These are phyloP conservation scores for Camelus dromedarius DNA, from an alignment of 2,113 vertebrate species.

Conservation along the genomic window DNA sequence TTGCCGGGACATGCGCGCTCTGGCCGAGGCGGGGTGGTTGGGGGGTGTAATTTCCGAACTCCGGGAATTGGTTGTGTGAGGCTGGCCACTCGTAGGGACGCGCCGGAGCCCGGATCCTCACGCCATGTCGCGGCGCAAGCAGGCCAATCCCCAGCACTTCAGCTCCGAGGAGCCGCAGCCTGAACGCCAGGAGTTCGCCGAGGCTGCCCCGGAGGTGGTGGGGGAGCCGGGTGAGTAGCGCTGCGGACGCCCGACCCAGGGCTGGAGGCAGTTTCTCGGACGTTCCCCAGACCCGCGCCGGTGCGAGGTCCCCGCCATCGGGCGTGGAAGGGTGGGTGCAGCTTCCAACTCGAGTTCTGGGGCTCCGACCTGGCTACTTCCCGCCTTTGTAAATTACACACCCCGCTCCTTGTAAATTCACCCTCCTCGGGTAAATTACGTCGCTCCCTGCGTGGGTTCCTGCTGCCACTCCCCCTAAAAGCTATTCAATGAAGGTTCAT, in stretches of 20 bases:
- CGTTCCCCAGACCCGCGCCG: too few species aligned
- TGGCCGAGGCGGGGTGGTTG: slow-evolving; percentile 89
- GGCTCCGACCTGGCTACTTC: background rate
- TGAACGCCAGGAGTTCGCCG: background rate
- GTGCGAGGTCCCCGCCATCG: background rate
- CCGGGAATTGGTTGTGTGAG: slow-evolving; percentile 90
- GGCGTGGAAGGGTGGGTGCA: background rate
- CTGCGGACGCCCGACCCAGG: accelerated
- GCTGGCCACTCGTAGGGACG: slow-evolving; percentile 90
- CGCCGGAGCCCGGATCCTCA: slow-evolving; percentile 90
- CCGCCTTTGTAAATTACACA: background rate
- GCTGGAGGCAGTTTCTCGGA: background rate
- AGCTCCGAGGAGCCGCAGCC: slow-evolving; percentile 89
- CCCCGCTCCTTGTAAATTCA: background rate
- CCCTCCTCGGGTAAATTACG: accelerated
- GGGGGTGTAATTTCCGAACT: slow-evolving; percentile 90
- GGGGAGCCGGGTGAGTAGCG: slow-evolving; percentile 58
- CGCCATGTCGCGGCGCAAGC: slow-evolving; percentile 99
- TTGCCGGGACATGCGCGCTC: slow-evolving; percentile 97
- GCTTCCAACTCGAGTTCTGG: background rate
- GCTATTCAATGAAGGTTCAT: accelerated
- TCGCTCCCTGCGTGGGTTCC: too few species aligned
- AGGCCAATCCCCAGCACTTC: slow-evolving; percentile 98
- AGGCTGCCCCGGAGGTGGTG: background rate
- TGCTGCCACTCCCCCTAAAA: background rate